These are phyloP conservation scores for Micromussa lordhowensis DNA, from an alignment of 92 coral and sea anemone genomes.

Conservation along the genomic window DNA sequence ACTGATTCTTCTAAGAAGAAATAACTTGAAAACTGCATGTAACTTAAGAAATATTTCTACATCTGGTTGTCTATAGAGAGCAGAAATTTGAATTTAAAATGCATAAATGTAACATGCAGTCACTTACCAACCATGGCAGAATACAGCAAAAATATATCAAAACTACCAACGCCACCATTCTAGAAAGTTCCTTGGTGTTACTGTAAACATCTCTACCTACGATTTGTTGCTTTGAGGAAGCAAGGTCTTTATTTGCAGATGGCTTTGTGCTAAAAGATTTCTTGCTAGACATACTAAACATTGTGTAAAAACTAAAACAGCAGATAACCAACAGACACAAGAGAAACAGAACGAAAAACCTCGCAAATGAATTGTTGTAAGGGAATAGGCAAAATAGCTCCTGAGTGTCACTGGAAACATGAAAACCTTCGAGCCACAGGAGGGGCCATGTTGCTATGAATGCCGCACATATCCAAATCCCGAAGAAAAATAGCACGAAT, in stretches of 20 bases:
- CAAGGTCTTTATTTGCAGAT: background rate
- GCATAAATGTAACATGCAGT: background rate
- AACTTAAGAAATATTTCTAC: too few relatives aligned
- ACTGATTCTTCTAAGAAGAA: background rate
- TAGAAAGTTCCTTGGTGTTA: conserved; percentile 15
- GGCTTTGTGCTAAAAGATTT: conserved; percentile 58
- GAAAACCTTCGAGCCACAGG: conserved; percentile 54
- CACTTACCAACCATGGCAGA: conserved; percentile 79
- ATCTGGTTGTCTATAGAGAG: background rate
- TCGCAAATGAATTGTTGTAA: conserved; percentile 49
- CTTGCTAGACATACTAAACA: conserved; percentile 51
- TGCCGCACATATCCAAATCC: conserved; percentile 68
- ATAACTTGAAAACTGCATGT: background rate
- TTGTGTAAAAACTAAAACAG: conserved; percentile 36
- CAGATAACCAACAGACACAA: conserved; percentile 44
- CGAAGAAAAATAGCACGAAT: conserved; percentile 27
- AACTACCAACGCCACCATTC: conserved; percentile 64
- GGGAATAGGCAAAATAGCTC: conserved; percentile 65
- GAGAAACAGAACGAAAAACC: conserved; percentile 52
- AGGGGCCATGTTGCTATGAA: conserved; percentile 78
- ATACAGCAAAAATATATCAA: conserved; percentile 55
- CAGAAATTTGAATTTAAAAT: background rate
- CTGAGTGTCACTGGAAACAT: conserved; percentile 43
- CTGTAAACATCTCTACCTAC: conserved; percentile 38
- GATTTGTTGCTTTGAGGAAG: conserved; percentile 42